Base-by-base conservation (phyloP, 2,888 invertebrate species). In the Drosophila phalerata region DNA sequence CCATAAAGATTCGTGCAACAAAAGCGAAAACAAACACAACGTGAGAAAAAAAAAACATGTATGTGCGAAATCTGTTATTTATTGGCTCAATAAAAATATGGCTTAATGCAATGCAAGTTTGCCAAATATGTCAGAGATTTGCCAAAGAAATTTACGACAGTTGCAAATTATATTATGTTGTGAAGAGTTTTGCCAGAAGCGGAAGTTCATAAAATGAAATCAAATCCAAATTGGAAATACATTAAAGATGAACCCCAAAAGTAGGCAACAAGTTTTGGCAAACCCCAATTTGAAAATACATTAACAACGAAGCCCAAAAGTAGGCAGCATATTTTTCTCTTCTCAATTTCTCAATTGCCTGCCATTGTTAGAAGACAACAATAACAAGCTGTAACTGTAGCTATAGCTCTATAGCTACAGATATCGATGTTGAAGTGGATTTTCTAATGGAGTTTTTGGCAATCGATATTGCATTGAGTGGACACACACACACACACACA, bases 61-160 rank as follows among this genome's bases (percentile, higher is more conserved):
- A 51, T 57, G 58, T 48, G 57, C 61, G 51, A 74, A 89, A 87
- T 85, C 88, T 82, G 82, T 78, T 89, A 82, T 89, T 86, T 86
- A 86, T 86, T 85, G 73, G 65, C 57, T 63, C 88, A 89, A 86
- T 86, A 89, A 86, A 85, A 84, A 69, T 70, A 75, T 72, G 75
- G 60, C 66, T 88, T 82, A 88, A 84, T 83, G 89, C 73, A 75
- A 80, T 72, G 71, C 81, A 73, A 77, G 85, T 76, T 81, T 57
- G 63, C 45, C 43, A 57, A 69, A 70, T 66, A 75, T 67, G 56
- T 53, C 57, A 64, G 49, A 72, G 84, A 77, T 71, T 75, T 73
- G 25, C 32, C 51, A 28, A 51, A 47, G 5, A 73, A 62, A 79
- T 79, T 88, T 79, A 67, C 69, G 73, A 51, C 19, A 45, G 48